phyloP scores from a whole-genome alignment of 2,113 vertebrate species.

The Pangasianodon hypophthalmus region DNA sequence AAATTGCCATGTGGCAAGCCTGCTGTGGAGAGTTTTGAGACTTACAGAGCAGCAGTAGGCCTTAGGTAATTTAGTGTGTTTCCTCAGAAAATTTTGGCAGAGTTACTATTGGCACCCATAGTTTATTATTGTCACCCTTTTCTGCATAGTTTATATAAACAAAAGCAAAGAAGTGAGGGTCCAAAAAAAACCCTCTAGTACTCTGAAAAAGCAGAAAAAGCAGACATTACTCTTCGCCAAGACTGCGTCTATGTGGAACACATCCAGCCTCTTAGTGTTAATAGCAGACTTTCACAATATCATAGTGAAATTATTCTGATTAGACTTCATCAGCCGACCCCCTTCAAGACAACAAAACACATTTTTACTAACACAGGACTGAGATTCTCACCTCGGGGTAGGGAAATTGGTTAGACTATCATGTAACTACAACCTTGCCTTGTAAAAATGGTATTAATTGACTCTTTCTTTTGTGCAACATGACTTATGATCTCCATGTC shows the following conservation, averaged over 20 bases:
- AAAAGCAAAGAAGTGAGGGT: neutral
- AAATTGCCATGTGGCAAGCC: neutral
- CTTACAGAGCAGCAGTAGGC: neutral
- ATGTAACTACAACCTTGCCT: slow-evolving; percentile 29
- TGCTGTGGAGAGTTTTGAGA: neutral
- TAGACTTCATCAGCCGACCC: slow-evolving; percentile 18
- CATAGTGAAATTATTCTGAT: neutral
- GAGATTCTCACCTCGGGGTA: slow-evolving; percentile 36
- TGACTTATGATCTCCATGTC: neutral
- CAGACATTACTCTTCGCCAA: neutral
- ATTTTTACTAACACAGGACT: neutral
- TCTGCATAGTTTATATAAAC: neutral
- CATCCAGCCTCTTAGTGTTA: neutral
- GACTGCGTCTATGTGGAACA: neutral
- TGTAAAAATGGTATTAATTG: neutral
- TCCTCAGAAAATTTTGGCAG: slow-evolving; percentile 4
- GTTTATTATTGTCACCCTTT: slow-evolving; percentile 5
- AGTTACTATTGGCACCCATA: neutral
- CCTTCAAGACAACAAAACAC: neutral
- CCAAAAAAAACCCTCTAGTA: slow-evolving; percentile 1
- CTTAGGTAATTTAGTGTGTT: neutral
- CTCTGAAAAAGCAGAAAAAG: neutral
- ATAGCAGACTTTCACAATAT: slow-evolving; percentile 6
- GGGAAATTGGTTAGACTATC: slow-evolving; percentile 15
- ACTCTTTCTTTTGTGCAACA: neutral